A percentile compares a stretch with the other conserved stretches of the same genome.
Conservation (phyloP, 2,113 vertebrate genomes). For the Eublepharis macularius region DNA sequence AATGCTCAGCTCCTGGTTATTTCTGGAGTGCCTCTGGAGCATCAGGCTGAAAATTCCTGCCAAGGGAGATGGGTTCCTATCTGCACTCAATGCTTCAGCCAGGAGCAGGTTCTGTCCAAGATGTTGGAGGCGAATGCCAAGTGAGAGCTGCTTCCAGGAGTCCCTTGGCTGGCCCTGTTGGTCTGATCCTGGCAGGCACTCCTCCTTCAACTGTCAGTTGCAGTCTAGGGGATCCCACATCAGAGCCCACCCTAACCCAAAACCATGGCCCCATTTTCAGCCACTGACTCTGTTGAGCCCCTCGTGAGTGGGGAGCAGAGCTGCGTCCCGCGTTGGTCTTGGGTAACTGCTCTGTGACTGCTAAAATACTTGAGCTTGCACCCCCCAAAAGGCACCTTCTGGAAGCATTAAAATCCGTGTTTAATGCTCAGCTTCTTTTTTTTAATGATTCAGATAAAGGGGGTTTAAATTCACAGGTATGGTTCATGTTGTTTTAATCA, state of each 20-base stretch:
- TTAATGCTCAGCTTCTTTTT: neutral
- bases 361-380: neutral
- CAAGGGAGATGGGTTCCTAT: no score
- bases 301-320: neutral
- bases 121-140: no score
- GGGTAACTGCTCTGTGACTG: neutral
- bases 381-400: neutral
- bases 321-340: neutral
- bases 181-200: neutral
- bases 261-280: neutral
- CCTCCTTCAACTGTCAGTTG: neutral
- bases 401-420: neutral
- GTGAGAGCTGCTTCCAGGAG: no score
- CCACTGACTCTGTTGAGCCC: neutral
- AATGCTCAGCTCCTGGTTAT: no score
- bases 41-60: no score
- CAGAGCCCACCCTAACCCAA: neutral
- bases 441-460: no score
- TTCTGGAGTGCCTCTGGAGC: no score
- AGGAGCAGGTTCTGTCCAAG: neutral
- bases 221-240: no score
- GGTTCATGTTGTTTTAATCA: no score
- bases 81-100: neutral
- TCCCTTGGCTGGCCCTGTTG: neutral
- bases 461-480: neutral